Percentiles rank a stretch among this genome's conserved stretches.
Evolutionary conservation across 2,888 invertebrate species (phyloP).

Genomic region (Cephus rjabovi): DNA sequence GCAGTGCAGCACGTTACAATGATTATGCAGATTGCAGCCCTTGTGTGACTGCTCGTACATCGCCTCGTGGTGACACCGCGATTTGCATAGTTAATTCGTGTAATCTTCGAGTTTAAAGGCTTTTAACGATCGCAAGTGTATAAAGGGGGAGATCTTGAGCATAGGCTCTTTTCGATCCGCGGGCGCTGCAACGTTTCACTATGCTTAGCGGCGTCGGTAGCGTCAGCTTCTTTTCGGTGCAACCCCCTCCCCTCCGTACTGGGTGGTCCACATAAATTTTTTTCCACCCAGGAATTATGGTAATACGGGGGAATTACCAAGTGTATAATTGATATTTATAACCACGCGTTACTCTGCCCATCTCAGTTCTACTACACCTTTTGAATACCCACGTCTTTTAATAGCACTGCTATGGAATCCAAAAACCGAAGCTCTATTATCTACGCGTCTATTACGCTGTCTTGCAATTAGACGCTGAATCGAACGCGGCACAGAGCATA

Average conservation of each 20-base stretch:
- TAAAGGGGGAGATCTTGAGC: too few relatives aligned
- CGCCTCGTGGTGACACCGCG: conserved; percentile 55
- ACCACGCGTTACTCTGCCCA: conserved; percentile 29
- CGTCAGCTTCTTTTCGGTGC: conserved; percentile 10
- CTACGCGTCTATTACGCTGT: too few relatives aligned
- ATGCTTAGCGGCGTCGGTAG: conserved; percentile 1
- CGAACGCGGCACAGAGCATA: too few relatives aligned
- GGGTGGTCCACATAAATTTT: conserved; percentile 62
- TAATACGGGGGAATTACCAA: conserved; percentile 57
- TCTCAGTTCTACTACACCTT: not conserved
- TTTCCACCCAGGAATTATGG: conserved; percentile 57
- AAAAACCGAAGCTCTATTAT: too few relatives aligned
- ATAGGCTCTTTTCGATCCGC: too few relatives aligned
- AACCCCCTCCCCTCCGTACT: conserved; percentile 33
- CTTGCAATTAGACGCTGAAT: too few relatives aligned
- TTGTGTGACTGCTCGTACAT: conserved; percentile 43
- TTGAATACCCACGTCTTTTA: not conserved
- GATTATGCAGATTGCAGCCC: conserved; percentile 54
- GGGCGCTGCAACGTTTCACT: not conserved
- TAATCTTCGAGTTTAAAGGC: conserved; percentile 55
- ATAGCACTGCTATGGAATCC: too few relatives aligned
- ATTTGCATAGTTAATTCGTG: conserved; percentile 61
- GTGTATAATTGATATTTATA: conserved; percentile 64
- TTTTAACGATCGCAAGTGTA: conserved; percentile 33
- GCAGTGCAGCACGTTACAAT: conserved; percentile 45